A percentile compares a stretch with the other conserved stretches of the same genome.
phyloP scores from a whole-genome alignment of 2,888 invertebrate genomes.

The Ischnus inquisitorius region DNA sequence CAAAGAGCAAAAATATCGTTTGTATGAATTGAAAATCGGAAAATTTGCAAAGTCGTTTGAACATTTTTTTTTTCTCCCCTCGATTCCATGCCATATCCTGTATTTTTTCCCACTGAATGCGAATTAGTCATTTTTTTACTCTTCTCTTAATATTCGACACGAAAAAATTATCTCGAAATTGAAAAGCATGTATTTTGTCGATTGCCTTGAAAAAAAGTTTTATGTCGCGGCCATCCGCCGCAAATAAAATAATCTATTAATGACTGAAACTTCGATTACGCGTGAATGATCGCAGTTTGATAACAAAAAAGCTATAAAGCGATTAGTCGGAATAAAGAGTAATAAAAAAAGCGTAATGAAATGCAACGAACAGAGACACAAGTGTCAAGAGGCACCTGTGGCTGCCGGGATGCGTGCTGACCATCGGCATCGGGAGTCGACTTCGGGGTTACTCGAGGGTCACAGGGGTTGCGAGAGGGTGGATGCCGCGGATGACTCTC shows the following conservation, averaged over 20 bases:
- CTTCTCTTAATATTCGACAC: neutral
- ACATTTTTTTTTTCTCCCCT: neutral
- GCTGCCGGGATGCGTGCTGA: conserved; percentile 55
- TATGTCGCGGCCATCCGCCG: too few species aligned
- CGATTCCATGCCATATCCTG: too few species aligned
- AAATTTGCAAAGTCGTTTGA: neutral
- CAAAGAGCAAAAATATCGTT: neutral
- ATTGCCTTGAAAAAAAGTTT: neutral
- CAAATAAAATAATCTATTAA: too few species aligned
- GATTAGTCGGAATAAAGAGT: neutral
- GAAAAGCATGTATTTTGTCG: neutral
- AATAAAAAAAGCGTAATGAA: neutral
- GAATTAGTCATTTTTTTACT: too few species aligned
- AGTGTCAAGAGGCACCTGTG: conserved; percentile 67
- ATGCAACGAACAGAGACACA: conserved; percentile 41
- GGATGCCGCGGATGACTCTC: conserved; percentile 52
- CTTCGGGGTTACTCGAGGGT: conserved; percentile 48
- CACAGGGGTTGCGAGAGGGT: conserved; percentile 49
- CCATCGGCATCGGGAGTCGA: conserved; percentile 57
- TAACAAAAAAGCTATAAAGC: neutral
- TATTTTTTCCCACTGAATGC: too few species aligned
- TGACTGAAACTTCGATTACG: too few species aligned
- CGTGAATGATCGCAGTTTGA: too few species aligned
- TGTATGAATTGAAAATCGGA: neutral
- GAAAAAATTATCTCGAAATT: neutral